Conservation (phyloP, 2,113 vertebrate genomes). For the Catagonus wagneri region DNA sequence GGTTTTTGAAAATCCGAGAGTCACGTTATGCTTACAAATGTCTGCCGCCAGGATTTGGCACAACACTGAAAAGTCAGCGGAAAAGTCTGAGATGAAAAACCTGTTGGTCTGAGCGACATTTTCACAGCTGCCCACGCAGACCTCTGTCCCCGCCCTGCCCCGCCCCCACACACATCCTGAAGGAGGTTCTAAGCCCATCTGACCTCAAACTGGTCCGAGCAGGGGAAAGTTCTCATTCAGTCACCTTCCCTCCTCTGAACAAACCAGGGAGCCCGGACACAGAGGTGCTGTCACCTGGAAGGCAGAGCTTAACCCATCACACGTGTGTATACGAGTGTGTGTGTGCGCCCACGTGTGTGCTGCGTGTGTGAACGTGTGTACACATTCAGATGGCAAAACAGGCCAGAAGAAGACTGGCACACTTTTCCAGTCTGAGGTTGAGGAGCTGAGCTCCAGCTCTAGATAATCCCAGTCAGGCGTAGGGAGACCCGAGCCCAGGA, state of each 20-base stretch:
- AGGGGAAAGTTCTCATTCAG: background rate
- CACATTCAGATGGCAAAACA: background rate
- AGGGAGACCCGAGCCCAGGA: background rate
- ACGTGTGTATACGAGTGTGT: too few species aligned
- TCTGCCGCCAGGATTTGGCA: background rate
- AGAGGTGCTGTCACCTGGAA: background rate
- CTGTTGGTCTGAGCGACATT: background rate
- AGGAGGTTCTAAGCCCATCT: background rate
- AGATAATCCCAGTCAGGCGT: fast-evolving
- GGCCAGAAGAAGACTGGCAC: background rate
- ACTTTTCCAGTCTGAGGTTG: background rate
- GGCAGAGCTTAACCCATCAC: background rate
- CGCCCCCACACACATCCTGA: background rate
- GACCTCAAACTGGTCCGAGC: background rate
- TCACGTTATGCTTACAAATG: background rate
- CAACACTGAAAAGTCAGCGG: background rate
- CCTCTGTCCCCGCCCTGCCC: too few species aligned
- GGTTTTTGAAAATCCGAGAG: background rate
- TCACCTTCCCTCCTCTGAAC: background rate
- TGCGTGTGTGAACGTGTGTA: fast-evolving
- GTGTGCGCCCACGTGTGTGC: fast-evolving
- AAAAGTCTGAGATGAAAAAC: background rate
- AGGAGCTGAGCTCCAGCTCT: background rate
- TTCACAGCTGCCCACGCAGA: background rate
- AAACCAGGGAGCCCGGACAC: background rate